Conservation (phyloP, 2,113 vertebrate genomes). For the Cathartes aura region DNA sequence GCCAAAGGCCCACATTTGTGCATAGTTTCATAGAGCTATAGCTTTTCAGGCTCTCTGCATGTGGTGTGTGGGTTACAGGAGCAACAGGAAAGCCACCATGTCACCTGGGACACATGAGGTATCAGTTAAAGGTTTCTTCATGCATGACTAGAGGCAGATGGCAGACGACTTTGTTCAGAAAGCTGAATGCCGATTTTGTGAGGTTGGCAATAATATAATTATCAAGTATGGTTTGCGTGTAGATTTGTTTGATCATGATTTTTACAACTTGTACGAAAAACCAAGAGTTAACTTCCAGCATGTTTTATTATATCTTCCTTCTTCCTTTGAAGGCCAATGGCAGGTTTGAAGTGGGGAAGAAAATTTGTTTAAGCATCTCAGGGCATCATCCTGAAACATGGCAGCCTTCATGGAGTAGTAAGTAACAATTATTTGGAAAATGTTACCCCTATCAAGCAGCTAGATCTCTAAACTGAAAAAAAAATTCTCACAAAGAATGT, state of each 20-base stretch:
- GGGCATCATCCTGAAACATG: constrained; percentile 99
- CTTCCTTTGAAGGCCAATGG: constrained; percentile 88
- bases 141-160: not conserved
- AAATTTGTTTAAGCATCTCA: constrained; percentile 98
- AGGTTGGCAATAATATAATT: not conserved
- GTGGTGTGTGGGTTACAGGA: not conserved
- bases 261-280: not conserved
- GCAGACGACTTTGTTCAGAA: not conserved
- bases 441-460: not conserved
- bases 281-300: not conserved
- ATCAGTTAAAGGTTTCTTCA: not conserved
- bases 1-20: not conserved
- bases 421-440: constrained; percentile 72
- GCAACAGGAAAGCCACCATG: not conserved
- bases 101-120: not conserved
- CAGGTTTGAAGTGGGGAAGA: constrained; percentile 98
- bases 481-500: not conserved
- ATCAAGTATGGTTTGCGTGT: not conserved
- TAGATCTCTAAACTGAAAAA: not conserved
- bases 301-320: not conserved
- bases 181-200: not conserved
- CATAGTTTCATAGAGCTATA: not conserved
- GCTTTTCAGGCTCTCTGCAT: not conserved
- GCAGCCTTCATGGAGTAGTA: constrained; percentile 99
- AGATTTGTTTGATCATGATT: not conserved